A percentile compares a stretch with the other conserved stretches of the same genome.
Evolutionary conservation across 92 coral and sea anemone genomes (phyloP).

Genomic region (Epizoanthus fatuus): DNA sequence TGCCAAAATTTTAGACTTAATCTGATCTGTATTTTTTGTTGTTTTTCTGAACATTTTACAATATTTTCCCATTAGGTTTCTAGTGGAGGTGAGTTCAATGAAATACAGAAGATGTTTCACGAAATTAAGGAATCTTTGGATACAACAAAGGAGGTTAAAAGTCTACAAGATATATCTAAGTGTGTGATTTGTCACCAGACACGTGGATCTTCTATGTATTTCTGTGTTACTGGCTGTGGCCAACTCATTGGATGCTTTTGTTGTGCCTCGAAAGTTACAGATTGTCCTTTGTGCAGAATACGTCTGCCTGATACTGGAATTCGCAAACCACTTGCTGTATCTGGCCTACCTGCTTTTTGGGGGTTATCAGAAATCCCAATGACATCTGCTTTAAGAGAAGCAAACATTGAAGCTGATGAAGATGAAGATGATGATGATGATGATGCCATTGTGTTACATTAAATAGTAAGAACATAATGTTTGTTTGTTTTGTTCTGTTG

Average conservation of each 20-base stretch:
- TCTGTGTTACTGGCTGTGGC: slow-evolving; percentile 57
- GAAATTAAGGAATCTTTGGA: slow-evolving; percentile 29
- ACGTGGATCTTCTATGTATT: slow-evolving; percentile 38
- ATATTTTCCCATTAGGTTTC: neutral
- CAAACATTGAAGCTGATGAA: neutral
- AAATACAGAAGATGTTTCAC: slow-evolving; percentile 26
- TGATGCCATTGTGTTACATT: no score
- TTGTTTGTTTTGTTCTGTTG: no score
- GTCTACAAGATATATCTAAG: neutral
- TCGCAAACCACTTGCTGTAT: slow-evolving; percentile 16
- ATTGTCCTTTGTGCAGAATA: slow-evolving; percentile 39
- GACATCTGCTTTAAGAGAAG: slow-evolving; percentile 17
- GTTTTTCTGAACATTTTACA: no score
- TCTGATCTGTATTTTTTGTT: no score
- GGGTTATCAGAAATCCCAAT: slow-evolving; percentile 17
- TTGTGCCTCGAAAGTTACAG: slow-evolving; percentile 33
- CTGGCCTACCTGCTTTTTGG: slow-evolving; percentile 22
- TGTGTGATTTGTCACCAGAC: slow-evolving; percentile 51
- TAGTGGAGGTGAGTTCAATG: neutral
- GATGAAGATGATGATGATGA: no score
- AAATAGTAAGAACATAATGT: no score
- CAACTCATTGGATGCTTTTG: slow-evolving; percentile 50
- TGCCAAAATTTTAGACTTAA: no score
- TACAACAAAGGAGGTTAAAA: slow-evolving; percentile 5
- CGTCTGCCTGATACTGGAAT: slow-evolving; percentile 25